These are phyloP conservation scores for Stichopus chloronotus DNA, from an alignment of 35 echinoderm and acorn worm genomes.

Conservation along the genomic window DNA sequence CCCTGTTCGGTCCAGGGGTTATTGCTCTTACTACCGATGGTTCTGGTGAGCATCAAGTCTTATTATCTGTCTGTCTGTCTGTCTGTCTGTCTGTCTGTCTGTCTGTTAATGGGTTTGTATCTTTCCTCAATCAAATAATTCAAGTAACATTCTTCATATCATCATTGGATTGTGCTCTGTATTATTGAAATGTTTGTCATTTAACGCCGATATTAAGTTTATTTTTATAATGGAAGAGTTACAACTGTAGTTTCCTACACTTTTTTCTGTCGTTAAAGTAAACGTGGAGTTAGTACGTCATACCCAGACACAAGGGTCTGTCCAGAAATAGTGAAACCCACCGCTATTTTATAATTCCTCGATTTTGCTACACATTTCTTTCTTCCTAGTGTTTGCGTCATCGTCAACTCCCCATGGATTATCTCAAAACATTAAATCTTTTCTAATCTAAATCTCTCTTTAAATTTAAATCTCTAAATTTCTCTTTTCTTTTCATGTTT, in stretches of 20 bases:
- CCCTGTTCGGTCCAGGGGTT: background rate
- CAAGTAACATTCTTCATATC: background rate
- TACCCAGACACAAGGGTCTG: no score
- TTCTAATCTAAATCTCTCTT: background rate
- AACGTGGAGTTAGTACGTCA: no score
- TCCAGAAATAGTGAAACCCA: no score
- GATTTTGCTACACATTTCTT: no score
- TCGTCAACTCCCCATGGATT: no score
- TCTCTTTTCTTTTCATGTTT: background rate
- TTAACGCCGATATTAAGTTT: background rate
- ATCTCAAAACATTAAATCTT: no score
- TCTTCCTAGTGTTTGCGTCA: no score
- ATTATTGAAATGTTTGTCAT: background rate
- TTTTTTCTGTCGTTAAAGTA: no score
- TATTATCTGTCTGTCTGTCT: background rate
- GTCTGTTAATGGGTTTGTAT: background rate
- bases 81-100: background rate
- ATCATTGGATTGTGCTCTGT: background rate
- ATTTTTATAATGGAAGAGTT: background rate
- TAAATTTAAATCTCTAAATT: background rate
- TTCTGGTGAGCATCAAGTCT: background rate
- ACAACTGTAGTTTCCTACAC: no score
- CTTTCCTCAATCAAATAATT: background rate
- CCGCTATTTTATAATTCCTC: no score
- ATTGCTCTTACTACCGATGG: background rate